These are phyloP conservation scores for Archocentrus centrarchus DNA, from an alignment of 2,113 vertebrate species.

Conservation along the genomic window DNA sequence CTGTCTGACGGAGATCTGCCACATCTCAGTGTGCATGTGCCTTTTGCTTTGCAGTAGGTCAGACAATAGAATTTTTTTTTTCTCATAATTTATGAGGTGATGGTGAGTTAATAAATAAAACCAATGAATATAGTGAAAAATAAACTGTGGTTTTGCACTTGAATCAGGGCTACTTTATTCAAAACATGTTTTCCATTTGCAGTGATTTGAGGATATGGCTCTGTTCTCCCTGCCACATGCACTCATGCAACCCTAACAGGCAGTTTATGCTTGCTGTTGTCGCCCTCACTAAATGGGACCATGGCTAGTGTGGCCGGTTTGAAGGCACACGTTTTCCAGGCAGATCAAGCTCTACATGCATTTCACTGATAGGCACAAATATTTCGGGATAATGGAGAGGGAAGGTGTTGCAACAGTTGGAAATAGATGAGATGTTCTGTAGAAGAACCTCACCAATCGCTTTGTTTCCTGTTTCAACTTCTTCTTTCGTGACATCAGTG, in stretches of 20 bases:
- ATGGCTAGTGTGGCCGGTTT: background rate
- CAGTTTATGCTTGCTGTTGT: background rate
- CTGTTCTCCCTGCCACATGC: background rate
- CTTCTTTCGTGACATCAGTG: background rate
- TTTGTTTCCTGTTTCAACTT: background rate
- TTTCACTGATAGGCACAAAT: background rate
- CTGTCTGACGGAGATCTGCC: background rate
- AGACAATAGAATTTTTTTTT: background rate
- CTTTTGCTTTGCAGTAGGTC: constrained; percentile 14
- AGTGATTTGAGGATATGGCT: background rate
- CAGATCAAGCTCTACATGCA: background rate
- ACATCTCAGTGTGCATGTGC: background rate
- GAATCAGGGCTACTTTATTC: background rate
- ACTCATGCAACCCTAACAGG: background rate
- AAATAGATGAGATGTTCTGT: background rate
- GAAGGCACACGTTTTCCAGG: too few species aligned
- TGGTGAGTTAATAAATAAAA: background rate
- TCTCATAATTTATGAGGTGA: background rate
- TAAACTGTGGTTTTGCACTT: background rate
- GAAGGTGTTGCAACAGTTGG: background rate
- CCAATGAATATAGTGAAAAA: background rate
- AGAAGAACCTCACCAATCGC: background rate
- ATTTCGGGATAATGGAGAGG: background rate
- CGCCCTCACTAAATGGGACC: background rate
- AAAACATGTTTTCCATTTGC: background rate